Percentiles rank a stretch among this genome's conserved stretches.
These are phyloP conservation scores for Bucorvus abyssinicus DNA, from an alignment of 2,797 vertebrate species.

Conservation along the genomic window DNA sequence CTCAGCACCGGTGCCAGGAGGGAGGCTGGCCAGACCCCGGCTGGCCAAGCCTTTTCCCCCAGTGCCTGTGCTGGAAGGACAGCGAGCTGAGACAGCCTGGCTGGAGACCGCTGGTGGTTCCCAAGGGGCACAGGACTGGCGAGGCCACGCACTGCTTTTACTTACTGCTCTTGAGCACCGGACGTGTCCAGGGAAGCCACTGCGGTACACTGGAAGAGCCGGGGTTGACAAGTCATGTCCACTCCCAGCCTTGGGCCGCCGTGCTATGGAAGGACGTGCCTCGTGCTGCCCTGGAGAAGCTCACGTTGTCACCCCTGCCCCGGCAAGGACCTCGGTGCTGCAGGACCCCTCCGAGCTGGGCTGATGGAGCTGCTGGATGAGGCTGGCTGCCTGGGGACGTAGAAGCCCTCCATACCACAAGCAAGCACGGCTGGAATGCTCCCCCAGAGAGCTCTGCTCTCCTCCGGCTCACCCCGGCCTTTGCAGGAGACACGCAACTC, in stretches of 20 bases:
- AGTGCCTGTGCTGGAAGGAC: not conserved
- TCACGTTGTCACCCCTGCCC: not conserved
- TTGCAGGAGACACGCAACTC: not conserved
- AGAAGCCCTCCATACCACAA: fast-evolving
- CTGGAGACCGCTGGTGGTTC: not conserved
- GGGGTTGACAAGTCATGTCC: not conserved
- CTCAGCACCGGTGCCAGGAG: not conserved
- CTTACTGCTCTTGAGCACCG: not conserved
- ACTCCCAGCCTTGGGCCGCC: not conserved
- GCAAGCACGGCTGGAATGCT: not conserved
- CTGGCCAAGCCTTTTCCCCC: not conserved
- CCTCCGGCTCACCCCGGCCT: not conserved
- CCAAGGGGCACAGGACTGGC: fast-evolving
- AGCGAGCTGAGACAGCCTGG: not conserved
- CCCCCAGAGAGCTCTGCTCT: not conserved
- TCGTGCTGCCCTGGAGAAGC: not conserved
- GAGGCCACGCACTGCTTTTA: not conserved
- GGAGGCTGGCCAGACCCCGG: not conserved
- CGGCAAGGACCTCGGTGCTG: not conserved
- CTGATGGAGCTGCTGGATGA: not conserved
- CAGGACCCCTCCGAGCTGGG: not conserved
- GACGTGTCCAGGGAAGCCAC: not conserved
- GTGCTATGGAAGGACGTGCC: not conserved
- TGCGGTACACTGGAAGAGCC: not conserved
- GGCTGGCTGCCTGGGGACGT: not conserved